phyloP scores from a whole-genome alignment of 2,888 invertebrate genomes.

The Dolomedes plantarius region DNA sequence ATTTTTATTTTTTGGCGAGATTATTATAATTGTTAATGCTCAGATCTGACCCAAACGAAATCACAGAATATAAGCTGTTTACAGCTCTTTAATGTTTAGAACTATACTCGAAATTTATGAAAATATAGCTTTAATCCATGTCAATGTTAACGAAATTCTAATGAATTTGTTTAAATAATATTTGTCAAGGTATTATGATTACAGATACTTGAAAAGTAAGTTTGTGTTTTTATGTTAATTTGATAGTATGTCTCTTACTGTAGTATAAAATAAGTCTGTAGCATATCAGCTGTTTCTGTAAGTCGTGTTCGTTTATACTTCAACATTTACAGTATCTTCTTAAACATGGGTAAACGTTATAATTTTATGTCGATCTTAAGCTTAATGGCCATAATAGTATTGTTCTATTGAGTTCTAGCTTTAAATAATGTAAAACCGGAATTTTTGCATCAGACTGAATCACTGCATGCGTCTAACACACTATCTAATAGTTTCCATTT shows the following conservation, averaged over 20 bases:
- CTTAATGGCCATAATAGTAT: no score
- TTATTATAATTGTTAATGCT: neutral
- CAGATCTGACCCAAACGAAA: neutral
- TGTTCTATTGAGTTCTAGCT: no score
- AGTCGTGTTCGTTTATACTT: neutral
- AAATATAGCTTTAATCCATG: neutral
- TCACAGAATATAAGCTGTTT: neutral
- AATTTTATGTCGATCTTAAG: neutral
- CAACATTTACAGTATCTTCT: neutral
- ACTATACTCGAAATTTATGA: neutral
- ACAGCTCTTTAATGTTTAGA: neutral
- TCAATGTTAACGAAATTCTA: neutral
- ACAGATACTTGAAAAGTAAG: neutral
- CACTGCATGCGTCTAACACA: no score
- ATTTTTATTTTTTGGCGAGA: conserved; percentile 49
- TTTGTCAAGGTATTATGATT: neutral
- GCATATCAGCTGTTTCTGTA: no score
- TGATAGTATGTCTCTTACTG: neutral
- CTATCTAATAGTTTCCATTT: no score
- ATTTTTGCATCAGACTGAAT: no score
- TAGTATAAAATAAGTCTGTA: neutral
- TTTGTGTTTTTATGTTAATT: neutral
- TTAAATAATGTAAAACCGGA: no score
- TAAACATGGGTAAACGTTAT: neutral
- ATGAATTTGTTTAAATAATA: neutral